phyloP scores from a whole-genome alignment of 2,797 vertebrate species.

The Acanthurus lineatus region DNA sequence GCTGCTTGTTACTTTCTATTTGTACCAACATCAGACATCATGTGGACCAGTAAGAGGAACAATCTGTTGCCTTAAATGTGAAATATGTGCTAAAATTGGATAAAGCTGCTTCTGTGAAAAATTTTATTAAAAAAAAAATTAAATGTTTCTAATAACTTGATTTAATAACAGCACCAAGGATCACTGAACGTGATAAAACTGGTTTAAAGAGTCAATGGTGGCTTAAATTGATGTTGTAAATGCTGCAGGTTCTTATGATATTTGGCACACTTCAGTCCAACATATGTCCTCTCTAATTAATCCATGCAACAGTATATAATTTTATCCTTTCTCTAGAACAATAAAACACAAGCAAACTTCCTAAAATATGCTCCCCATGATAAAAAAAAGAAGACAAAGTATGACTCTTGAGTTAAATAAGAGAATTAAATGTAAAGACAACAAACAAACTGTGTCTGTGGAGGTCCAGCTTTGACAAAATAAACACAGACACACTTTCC shows the following conservation, averaged over 20 bases:
- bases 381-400: not conserved
- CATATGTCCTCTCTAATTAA: not conserved
- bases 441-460: not conserved
- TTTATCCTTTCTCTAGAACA: not conserved
- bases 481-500: conserved; percentile 10
- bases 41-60: too few relatives aligned
- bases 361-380: accelerated
- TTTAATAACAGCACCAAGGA: not conserved
- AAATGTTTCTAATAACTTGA: not conserved
- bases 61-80: too few relatives aligned
- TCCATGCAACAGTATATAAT: not conserved
- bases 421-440: not conserved
- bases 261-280: not conserved
- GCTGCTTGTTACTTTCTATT: too few relatives aligned
- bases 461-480: not conserved
- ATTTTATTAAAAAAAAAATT: too few relatives aligned
- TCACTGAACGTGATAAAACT: not conserved
- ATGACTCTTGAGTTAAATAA: not conserved
- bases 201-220: not conserved
- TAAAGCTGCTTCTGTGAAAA: too few relatives aligned
- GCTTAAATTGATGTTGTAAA: not conserved
- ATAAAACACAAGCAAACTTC: not conserved
- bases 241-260: accelerated
- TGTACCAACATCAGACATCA: too few relatives aligned
- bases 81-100: too few relatives aligned